A percentile compares a stretch with the other conserved stretches of the same genome.
phyloP scores from a whole-genome alignment of 2,888 invertebrate species.

The Pseudococcus jackbeardsleyi region DNA sequence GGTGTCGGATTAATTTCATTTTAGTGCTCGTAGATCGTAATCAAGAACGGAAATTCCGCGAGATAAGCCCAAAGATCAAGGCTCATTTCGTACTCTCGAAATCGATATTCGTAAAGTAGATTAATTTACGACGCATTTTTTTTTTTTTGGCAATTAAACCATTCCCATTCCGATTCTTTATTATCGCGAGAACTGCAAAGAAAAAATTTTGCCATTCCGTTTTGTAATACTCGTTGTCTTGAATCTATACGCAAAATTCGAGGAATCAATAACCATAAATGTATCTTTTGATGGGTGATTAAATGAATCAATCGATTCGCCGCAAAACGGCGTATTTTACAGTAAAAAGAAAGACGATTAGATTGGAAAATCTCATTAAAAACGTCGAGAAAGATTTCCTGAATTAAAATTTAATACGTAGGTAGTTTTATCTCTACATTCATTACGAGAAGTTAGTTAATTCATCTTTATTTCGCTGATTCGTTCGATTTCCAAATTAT shows the following conservation, averaged over 20 bases:
- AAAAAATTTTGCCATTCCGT: background rate
- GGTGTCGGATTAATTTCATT: conserved; percentile 19
- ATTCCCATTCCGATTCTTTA: background rate
- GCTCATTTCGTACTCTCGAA: background rate
- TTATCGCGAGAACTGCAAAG: background rate
- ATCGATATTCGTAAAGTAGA: background rate
- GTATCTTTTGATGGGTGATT: background rate
- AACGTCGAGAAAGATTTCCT: background rate
- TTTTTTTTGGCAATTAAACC: conserved; percentile 20
- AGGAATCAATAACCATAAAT: background rate
- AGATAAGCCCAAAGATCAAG: conserved; percentile 15
- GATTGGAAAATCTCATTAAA: background rate
- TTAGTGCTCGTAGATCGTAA: background rate
- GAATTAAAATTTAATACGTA: background rate
- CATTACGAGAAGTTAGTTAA: background rate
- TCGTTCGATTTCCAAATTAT: background rate
- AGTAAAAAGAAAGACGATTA: background rate
- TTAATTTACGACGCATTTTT: background rate
- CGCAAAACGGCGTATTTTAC: background rate
- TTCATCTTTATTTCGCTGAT: background rate
- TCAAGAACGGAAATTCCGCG: conserved; percentile 7
- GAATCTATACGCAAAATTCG: background rate
- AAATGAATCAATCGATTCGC: background rate
- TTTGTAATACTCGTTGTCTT: background rate
- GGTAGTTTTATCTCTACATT: background rate